phyloP scores from a whole-genome alignment of 2,797 vertebrate genomes.

The Cossypha niveicapilla region DNA sequence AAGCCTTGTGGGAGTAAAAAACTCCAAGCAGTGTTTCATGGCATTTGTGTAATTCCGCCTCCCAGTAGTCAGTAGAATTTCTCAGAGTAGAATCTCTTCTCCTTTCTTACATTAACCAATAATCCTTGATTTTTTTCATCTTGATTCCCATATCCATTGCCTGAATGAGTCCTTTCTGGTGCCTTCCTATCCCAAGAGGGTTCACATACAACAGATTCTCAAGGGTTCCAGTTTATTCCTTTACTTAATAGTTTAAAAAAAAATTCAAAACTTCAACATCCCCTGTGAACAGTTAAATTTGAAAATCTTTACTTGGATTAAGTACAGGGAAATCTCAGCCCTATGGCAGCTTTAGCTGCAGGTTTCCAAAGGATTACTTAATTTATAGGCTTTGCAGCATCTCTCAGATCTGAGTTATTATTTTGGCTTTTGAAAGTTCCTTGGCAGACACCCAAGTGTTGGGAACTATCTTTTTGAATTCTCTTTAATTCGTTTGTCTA shows the following conservation, averaged over 20 bases:
- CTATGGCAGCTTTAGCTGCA: slow-evolving; percentile 2
- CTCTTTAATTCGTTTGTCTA: slow-evolving; percentile 43
- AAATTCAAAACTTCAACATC: background rate
- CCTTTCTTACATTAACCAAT: background rate
- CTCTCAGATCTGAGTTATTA: slow-evolving; percentile 42
- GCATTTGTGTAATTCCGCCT: background rate
- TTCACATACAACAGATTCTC: background rate
- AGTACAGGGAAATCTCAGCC: slow-evolving; percentile 24
- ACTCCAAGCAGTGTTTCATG: background rate
- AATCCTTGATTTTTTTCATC: background rate
- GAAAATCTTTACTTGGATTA: slow-evolving; percentile 30
- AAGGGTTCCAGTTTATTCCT: background rate
- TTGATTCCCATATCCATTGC: background rate
- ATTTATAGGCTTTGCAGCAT: slow-evolving; percentile 41
- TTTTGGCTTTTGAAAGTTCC: slow-evolving; percentile 46
- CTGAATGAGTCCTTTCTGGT: background rate
- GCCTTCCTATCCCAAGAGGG: background rate
- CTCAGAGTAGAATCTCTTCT: background rate
- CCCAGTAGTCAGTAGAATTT: background rate
- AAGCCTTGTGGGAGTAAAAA: background rate
- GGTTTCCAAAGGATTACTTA: slow-evolving; percentile 48
- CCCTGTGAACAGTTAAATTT: slow-evolving; percentile 25
- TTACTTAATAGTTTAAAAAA: background rate
- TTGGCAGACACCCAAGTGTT: slow-evolving; percentile 5
- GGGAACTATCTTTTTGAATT: slow-evolving; percentile 28